These are phyloP conservation scores for Rugalucina vietnamica DNA, from an alignment of 2,888 invertebrate genomes.

Conservation along the genomic window DNA sequence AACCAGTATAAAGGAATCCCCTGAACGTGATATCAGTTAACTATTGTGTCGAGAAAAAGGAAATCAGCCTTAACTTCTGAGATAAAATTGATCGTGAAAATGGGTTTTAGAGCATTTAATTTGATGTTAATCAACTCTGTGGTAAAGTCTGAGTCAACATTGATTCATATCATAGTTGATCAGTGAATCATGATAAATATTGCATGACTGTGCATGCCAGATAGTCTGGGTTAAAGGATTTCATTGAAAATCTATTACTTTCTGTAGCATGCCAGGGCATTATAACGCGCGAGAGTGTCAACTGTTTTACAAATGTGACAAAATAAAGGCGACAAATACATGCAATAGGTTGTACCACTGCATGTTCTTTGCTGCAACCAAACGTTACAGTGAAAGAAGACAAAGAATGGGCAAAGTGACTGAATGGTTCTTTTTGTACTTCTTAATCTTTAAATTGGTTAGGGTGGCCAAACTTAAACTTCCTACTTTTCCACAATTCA, in stretches of 20 bases:
- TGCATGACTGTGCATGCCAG: neutral
- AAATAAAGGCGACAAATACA: no score
- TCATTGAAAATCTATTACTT: neutral
- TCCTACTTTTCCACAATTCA: no score
- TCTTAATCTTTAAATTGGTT: no score
- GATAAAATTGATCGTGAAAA: conserved; percentile 1
- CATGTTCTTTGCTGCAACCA: no score
- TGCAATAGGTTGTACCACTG: no score
- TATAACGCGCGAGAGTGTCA: no score
- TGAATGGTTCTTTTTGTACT: no score
- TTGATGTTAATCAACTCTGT: neutral
- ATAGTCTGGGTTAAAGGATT: neutral
- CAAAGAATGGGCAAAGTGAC: no score
- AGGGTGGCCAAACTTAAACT: no score
- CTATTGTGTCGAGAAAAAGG: neutral
- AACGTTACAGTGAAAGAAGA: no score
- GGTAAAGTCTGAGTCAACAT: conserved; percentile 2
- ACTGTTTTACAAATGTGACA: no score
- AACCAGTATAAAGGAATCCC: neutral
- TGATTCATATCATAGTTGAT: conserved; percentile 3
- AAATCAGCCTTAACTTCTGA: neutral
- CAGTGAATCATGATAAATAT: neutral
- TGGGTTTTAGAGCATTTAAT: neutral
- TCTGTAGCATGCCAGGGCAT: no score
- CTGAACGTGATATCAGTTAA: neutral